A percentile compares a stretch with the other conserved stretches of the same genome.
Evolutionary conservation across 2,113 vertebrate species (phyloP).

Genomic region (Cebus imitator): DNA sequence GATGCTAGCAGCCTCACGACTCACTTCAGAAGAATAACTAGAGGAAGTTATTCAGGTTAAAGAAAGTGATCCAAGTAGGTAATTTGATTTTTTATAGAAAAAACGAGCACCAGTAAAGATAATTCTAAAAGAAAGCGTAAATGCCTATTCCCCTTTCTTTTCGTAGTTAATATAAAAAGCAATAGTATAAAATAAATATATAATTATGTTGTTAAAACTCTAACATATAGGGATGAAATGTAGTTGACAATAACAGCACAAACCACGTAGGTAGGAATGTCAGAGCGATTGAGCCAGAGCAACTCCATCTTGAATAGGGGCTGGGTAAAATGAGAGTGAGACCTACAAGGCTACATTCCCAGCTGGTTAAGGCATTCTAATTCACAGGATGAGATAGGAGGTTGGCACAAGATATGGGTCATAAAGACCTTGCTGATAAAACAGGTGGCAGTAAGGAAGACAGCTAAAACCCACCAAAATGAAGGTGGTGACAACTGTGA

Average conservation of each 20-base stretch:
- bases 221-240: neutral
- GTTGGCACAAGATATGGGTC: too few species aligned
- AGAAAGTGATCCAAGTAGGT: neutral
- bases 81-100: neutral
- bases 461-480: too few species aligned
- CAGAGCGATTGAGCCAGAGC: too few species aligned
- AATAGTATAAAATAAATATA: neutral
- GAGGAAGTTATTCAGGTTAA: neutral
- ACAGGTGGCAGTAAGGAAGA: too few species aligned
- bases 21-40: neutral
- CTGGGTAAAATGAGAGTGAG: too few species aligned
- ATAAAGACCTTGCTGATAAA: too few species aligned
- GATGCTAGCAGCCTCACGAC: neutral
- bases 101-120: neutral
- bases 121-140: neutral
- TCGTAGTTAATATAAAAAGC: neutral
- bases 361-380: too few species aligned
- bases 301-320: too few species aligned
- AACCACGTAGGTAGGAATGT: neutral
- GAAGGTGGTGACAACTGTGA: too few species aligned
- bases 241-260: neutral
- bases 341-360: too few species aligned
- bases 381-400: too few species aligned
- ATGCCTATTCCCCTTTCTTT: neutral
- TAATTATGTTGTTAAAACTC: neutral